These are phyloP conservation scores for Congeria kusceri DNA, from an alignment of 2,888 invertebrate genomes.

Conservation along the genomic window DNA sequence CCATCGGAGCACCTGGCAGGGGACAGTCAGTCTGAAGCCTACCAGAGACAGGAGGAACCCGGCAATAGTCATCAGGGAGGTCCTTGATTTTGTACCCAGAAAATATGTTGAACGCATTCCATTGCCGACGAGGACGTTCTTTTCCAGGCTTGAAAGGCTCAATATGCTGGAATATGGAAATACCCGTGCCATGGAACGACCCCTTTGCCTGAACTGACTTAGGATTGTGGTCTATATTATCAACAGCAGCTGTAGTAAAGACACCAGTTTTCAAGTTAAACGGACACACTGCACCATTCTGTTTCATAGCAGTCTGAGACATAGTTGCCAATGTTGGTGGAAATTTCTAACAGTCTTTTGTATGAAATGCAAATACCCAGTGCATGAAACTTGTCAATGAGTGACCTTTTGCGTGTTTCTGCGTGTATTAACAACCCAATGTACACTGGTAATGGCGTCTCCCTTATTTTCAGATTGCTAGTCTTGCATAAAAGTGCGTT, in stretches of 20 bases:
- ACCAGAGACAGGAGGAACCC: too few species aligned
- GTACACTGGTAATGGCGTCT: constrained; percentile 42
- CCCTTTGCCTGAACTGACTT: constrained; percentile 55
- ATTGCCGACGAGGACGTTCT: not conserved
- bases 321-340: constrained; percentile 33
- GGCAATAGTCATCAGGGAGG: too few species aligned
- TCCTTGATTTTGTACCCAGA: constrained; percentile 9
- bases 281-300: constrained; percentile 53
- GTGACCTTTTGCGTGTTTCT: constrained; percentile 29
- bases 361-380: constrained; percentile 61
- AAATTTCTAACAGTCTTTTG: constrained; percentile 44
- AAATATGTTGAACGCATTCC: not conserved
- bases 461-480: constrained; percentile 35
- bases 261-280: constrained; percentile 32
- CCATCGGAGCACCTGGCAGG: too few species aligned
- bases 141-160: not conserved
- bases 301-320: constrained; percentile 31
- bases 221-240: constrained; percentile 64
- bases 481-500: constrained; percentile 8
- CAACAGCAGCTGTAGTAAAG: constrained; percentile 55
- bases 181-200: constrained; percentile 63
- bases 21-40: too few species aligned
- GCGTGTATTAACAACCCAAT: constrained; percentile 30
- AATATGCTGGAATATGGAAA: constrained; percentile 51
- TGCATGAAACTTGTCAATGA: constrained; percentile 51